Percentiles rank a stretch among this genome's conserved stretches.
Conservation (phyloP, 2,113 vertebrate species). For the Gavia stellata region DNA sequence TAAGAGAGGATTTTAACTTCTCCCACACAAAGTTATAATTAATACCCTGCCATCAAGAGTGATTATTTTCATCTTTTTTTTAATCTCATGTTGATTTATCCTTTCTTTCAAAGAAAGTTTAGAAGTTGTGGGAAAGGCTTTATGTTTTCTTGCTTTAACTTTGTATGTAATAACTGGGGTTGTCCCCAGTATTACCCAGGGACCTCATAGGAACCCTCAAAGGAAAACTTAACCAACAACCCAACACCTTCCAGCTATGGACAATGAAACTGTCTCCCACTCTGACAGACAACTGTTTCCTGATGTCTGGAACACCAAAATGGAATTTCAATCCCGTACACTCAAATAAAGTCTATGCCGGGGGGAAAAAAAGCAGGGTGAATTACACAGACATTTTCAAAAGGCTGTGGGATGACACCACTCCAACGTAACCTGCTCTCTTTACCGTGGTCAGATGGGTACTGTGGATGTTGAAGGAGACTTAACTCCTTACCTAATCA, state of each 20-base stretch:
- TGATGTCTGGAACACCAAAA: neutral
- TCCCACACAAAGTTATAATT: slow-evolving; percentile 50
- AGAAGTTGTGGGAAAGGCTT: neutral
- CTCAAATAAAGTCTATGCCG: neutral
- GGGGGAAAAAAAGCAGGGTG: neutral
- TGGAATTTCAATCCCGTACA: neutral
- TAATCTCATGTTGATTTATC: neutral
- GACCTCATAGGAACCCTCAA: neutral
- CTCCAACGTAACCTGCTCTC: neutral
- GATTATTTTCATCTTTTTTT: neutral
- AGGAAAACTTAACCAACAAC: neutral
- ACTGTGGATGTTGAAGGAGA: neutral
- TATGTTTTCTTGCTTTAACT: neutral
- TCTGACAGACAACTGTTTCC: neutral
- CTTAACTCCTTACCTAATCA: neutral
- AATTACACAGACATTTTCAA: neutral
- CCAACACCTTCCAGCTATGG: neutral
- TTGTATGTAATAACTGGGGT: neutral
- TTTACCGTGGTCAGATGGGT: neutral
- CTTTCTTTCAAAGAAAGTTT: neutral
- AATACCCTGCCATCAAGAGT: neutral
- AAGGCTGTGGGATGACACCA: neutral
- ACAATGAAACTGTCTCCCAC: neutral
- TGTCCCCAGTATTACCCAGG: neutral
- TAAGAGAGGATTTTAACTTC: slow-evolving; percentile 9